Percentiles rank a stretch among this genome's conserved stretches.
Evolutionary conservation across 2,888 invertebrate genomes (phyloP).

Genomic region (Pediacus dermestoides): DNA sequence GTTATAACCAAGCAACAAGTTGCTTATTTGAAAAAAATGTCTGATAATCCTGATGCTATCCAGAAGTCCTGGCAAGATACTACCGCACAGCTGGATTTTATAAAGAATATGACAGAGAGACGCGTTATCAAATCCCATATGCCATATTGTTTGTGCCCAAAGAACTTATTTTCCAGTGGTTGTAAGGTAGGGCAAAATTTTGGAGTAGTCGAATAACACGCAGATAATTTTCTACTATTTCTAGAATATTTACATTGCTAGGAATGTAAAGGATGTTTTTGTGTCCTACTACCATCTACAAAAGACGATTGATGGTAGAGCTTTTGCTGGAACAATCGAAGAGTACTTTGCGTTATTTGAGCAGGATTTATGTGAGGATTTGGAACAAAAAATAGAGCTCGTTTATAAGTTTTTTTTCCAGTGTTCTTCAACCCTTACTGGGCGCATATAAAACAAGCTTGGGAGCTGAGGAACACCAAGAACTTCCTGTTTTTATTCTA

Average conservation of each 20-base stretch:
- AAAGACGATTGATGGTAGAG: slow-evolving; percentile 54
- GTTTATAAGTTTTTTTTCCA: slow-evolving; percentile 8
- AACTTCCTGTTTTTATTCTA: slow-evolving; percentile 72
- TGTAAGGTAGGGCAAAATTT: slow-evolving; percentile 54
- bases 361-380: slow-evolving; percentile 60
- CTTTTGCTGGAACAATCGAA: too few species aligned
- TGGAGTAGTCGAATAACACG: too few species aligned
- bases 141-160: slow-evolving; percentile 67
- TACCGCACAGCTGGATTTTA: too few species aligned
- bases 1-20: too few species aligned
- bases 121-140: slow-evolving; percentile 69
- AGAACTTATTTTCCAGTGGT: slow-evolving; percentile 53
- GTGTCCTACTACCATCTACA: slow-evolving; percentile 70
- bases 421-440: slow-evolving; percentile 58
- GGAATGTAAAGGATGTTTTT: slow-evolving; percentile 79
- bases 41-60: too few species aligned
- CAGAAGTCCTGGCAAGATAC: too few species aligned
- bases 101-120: slow-evolving; percentile 45
- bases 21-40: too few species aligned
- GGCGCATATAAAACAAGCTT: slow-evolving; percentile 70
- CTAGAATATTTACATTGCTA: slow-evolving; percentile 71
- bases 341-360: too few species aligned
- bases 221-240: slow-evolving; percentile 16
- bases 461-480: slow-evolving; percentile 58
- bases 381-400: too few species aligned